Evolutionary conservation across 2,797 vertebrate genomes (phyloP), one percentile per base, ranked within the genome.

Genomic region (Carapus acus): DNA sequence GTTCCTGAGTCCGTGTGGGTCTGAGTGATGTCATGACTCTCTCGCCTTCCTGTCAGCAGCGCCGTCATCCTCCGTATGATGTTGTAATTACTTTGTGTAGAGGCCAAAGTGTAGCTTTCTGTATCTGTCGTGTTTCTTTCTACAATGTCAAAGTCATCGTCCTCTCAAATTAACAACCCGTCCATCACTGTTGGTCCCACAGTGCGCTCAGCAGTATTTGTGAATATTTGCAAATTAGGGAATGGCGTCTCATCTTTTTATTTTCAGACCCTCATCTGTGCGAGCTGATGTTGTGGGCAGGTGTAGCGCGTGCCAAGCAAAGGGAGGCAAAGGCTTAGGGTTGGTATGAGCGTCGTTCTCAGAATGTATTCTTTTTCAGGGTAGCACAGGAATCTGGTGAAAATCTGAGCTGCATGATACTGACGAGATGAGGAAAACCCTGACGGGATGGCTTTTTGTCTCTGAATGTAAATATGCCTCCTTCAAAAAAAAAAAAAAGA

Each of bases 401-500:
- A 48, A 69, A 68, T 49, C 53, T 31, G 57, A 64, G 51, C 13
- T 68, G 54, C 50, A 59, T 54, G 52, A 47, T 54, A 62, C 23
- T 31, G 42, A 39, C 58, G 50, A 59, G 24, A 48, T 56, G 8
- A 42, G 19, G 54, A 37, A 54, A 58, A 18, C 65, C 15, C 16
- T 49, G 54, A 34, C 39, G n/a, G 46, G 49, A 63, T 33, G 45
- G 29, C 20, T 71, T 58, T 63, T 50, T 74, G 49, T 66, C 62
- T 74, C 54, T 81, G 78, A 89, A 87, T 88, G 86, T 89, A 88
- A 88, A 90, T 89, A 88, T 46, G 78, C 76, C 72, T 71, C 72
- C 51, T 58, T n/a, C n/a, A n/a, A n/a, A n/a, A n/a, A n/a, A n/a
- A n/a, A n/a, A n/a, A n/a, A n/a, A n/a, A n/a, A n/a, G n/a, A n/a